Base-by-base conservation (phyloP, 2,797 vertebrate genomes). In the Eospalax fontanierii region DNA sequence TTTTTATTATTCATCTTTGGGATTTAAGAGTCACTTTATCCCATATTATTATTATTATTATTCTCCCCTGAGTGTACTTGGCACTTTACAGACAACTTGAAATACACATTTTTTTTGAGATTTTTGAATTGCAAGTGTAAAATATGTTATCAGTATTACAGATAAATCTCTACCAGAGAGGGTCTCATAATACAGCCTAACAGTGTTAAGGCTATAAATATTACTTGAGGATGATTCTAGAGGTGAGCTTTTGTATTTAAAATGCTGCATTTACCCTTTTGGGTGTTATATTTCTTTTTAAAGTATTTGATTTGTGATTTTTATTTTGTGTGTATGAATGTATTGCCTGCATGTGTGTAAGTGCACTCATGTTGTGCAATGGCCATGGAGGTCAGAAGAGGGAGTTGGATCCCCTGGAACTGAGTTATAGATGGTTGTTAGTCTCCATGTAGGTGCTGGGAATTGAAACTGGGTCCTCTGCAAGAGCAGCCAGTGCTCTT, bases 11-110 rank as follows among this genome's bases (percentile, higher is more conserved):
- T 87, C 89, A 84, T 65, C 74, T 6, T 91, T 84, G 24, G 16
- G 33, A 89, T 84, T 96, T 96, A 88, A 97, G 75, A 75, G 88
- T 94, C 43, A 66, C 19, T 89, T 94, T 81, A 57, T 89, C n/a
- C 35, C 87, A n/a, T n/a, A n/a, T n/a, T n/a, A n/a, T n/a, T 28
- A 54, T 16, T 66, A 4, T 79, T 79, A 12, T 40, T 43, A 73
- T 74, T 81, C 46, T 16, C 14, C 4, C 43, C 33, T 22, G 28
- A 46, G 11, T 86, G 24, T 73, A 86, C 71, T 8, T 86, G 71
- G 19, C 78, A 22, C 63, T 90, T 6, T 86, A n/a, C 1, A 65
- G 71, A 83, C 40, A 93, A 65, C 14, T 75, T 65, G 89, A 93
- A 89, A 88, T 61, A 74, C 19, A 85, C 1, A 3, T 18, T 75